Base-by-base conservation (phyloP, 2,797 vertebrate species). In the Distichodus sexfasciatus region DNA sequence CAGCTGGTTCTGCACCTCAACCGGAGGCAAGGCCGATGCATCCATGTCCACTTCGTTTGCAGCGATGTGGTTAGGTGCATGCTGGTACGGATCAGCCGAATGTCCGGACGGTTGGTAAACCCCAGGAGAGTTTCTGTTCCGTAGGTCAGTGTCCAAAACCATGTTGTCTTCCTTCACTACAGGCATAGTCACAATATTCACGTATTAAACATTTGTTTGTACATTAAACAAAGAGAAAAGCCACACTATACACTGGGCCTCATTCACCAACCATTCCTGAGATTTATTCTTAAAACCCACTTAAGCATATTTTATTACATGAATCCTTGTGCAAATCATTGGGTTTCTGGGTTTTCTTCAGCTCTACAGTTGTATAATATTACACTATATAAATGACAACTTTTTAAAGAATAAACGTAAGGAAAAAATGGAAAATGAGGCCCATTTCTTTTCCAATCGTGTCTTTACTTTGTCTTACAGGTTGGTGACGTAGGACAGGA, bases 131-230 rank as follows among this genome's bases (percentile, higher is more conserved):
- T 19, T 4, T 47, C 40, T 29, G 40, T 31, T 23, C 3, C 57
- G 19, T 8, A 46, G 47, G n/a, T 74, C 62, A 44, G 63, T 71
- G 40, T 21, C 19, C 47, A 46, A 11, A 17, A 43, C 41, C 65
- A 58, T 62, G 3, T 28, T 33, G 9, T 35, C 36, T 15, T 77
- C 81, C 4, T 26, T 26, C 67, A 74, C 77, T 79, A 50, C 31
- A 72, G 28, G 21, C 11, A 71, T 67, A 60, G 8, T 23, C 54
- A 69, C 12, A 9, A 46, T 8, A 19, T 15, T 12, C 24, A 61
- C 10, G 12, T 21, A 12, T 60, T 54, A 36, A 72, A 44, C 40
- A 8, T 23, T 8, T 48, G 9, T 12, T n/a, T n/a, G n/a, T n/a
- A n/a, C n/a, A n/a, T n/a, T n/a, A n/a, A n/a, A n/a, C n/a, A n/a